These are phyloP conservation scores for Palythoa grandis DNA, from an alignment of 92 coral and sea anemone genomes.

Conservation along the genomic window DNA sequence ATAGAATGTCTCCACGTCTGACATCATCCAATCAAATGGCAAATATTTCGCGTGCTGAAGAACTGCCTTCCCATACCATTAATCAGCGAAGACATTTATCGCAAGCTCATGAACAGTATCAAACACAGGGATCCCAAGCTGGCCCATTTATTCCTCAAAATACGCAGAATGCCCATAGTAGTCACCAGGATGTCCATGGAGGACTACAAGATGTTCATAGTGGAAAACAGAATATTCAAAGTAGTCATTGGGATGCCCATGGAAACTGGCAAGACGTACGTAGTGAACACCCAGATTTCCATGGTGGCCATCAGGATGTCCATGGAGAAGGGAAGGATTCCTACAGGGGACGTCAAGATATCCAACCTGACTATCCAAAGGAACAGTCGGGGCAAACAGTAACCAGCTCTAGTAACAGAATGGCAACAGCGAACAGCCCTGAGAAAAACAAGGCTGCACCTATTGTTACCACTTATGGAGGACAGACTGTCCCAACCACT, in stretches of 20 bases:
- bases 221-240: neutral
- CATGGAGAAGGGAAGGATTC: neutral
- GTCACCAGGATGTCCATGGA: slow-evolving; percentile 1
- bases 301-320: neutral
- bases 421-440: neutral
- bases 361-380: neutral
- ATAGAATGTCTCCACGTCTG: slow-evolving; percentile 50
- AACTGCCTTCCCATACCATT: neutral
- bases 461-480: slow-evolving; percentile 1
- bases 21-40: neutral
- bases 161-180: neutral
- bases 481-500: neutral
- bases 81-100: slow-evolving; percentile 1
- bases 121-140: neutral
- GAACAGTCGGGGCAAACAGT: neutral
- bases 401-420: neutral
- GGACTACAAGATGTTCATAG: neutral
- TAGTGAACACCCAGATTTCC: neutral
- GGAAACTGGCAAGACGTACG: neutral
- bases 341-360: neutral
- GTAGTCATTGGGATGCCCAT: slow-evolving; percentile 2
- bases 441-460: neutral
- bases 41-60: neutral
- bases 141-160: neutral
- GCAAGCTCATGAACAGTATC: slow-evolving; percentile 1